Conservation (phyloP, 2,888 invertebrate genomes). For the Junonia oenone region DNA sequence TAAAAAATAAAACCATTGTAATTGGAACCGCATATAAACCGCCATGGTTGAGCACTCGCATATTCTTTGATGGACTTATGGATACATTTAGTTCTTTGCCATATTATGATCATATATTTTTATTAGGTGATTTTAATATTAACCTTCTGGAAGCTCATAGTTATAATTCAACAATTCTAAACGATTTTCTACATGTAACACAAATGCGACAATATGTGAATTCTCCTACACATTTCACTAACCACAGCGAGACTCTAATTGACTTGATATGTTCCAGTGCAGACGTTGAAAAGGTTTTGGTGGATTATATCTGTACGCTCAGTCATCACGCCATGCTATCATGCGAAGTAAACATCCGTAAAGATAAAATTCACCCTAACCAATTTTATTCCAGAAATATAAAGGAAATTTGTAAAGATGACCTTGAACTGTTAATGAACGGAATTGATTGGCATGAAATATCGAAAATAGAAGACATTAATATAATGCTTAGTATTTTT, state of each 20-base stretch:
- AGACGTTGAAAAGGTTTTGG: background rate
- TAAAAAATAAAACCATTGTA: background rate
- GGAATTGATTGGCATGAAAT: background rate
- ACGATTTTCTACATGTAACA: background rate
- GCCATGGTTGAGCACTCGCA: background rate
- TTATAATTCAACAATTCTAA: background rate
- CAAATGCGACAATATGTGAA: background rate
- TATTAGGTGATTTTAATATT: constrained; percentile 2
- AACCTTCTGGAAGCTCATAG: background rate
- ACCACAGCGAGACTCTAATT: constrained; percentile 1
- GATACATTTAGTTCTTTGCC: background rate
- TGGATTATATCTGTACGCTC: background rate
- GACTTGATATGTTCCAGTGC: constrained; percentile 2
- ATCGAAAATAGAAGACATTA: background rate
- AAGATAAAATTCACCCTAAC: background rate
- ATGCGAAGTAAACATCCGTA: constrained; percentile 1
- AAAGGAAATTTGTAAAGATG: background rate
- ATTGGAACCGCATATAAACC: constrained; percentile 2
- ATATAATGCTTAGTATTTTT: background rate
- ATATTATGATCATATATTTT: background rate
- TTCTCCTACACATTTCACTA: constrained; percentile 3
- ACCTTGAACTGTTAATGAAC: background rate
- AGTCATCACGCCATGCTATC: constrained; percentile 2
- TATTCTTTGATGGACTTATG: background rate
- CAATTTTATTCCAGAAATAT: background rate